Percentiles rank a stretch among this genome's conserved stretches.
Evolutionary conservation across 2,113 vertebrate genomes (phyloP).

Genomic region (Gadus macrocephalus): DNA sequence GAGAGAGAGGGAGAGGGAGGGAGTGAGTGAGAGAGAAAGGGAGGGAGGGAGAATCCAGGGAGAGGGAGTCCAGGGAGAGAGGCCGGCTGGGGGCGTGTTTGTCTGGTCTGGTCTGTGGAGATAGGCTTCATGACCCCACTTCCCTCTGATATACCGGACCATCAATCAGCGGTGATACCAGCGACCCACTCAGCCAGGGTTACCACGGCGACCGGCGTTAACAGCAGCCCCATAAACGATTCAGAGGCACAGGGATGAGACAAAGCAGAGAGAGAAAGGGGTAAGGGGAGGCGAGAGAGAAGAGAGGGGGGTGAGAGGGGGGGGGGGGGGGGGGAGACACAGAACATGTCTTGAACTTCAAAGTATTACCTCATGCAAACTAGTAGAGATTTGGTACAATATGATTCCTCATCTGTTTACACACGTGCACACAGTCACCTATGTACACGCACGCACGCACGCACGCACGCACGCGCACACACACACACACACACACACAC

Average conservation of each 20-base stretch:
- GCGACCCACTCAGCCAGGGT: constrained; percentile 51
- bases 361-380: too few relatives aligned
- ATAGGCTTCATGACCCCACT: constrained; percentile 72
- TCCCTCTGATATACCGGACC: constrained; percentile 15
- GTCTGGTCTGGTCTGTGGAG: constrained; percentile 70
- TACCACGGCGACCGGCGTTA: constrained; percentile 70
- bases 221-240: constrained; percentile 68
- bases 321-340: too few relatives aligned
- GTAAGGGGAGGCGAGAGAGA: background rate
- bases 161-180: constrained; percentile 73
- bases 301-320: too few relatives aligned
- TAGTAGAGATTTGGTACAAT: too few relatives aligned
- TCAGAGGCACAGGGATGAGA: constrained; percentile 43
- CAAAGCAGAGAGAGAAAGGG: constrained; percentile 45
- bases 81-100: constrained; percentile 55
- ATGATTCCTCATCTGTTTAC: too few relatives aligned
- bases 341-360: too few relatives aligned
- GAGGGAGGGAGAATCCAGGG: background rate
- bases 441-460: constrained; percentile 39
- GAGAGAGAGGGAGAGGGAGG: too few relatives aligned
- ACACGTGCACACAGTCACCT: constrained; percentile 1
- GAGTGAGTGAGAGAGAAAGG: too few relatives aligned
- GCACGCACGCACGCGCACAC: background rate
- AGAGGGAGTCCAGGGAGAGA: background rate
- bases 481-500: background rate